Evolutionary conservation across 2,797 vertebrate species (phyloP), one percentile per base, ranked within the genome.

Genomic region (Fistularia tabacaria): DNA sequence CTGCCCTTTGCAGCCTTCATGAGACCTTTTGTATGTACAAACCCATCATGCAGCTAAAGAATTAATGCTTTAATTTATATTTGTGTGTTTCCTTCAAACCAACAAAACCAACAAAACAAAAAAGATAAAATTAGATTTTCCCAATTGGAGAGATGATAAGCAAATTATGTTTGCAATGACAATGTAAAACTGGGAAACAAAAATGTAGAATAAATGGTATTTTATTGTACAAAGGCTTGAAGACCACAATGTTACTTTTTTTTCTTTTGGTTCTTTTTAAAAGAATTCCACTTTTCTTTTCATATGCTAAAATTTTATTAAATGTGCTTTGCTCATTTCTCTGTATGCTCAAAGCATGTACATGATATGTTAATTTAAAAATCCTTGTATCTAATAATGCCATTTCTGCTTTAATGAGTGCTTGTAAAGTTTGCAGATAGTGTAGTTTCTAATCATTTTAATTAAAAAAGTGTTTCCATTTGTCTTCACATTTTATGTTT

Each of bases 361-460:
- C 83, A 85, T 80, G 74, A 89, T 86, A 82, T 87, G 85, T 89
- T 90, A 89, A 90, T 89, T 90, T 90, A 90, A 89, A 69, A 78
- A 80, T 85, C 66, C 64, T 81, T 73, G 69, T 88, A 83, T 88
- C 83, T 88, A 82, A 81, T 85, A 74, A 82, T 73, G 75, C 71
- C 74, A 73, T 85, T 76, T 74, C 73, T 81, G 80, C 82, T 83
- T 87, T 84, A 71, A 74, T 87, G 86, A 88, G 84, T 89, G 88
- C 89, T 90, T 90, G 86, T 90, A 86, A 89, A 88, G 84, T 91
- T 90, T 90, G 89, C 85, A 13, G 74, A 90, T 82, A 73, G 87
- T 91, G 91, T 91, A 88, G 85, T 90, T 91, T 92, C 91, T 87
- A 91, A 89, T 88, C 88, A 86, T 90, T 91, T 91, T 90, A 90